Evolutionary conservation across 2,888 invertebrate genomes (phyloP).

Genomic region (Drosophila lacicola): DNA sequence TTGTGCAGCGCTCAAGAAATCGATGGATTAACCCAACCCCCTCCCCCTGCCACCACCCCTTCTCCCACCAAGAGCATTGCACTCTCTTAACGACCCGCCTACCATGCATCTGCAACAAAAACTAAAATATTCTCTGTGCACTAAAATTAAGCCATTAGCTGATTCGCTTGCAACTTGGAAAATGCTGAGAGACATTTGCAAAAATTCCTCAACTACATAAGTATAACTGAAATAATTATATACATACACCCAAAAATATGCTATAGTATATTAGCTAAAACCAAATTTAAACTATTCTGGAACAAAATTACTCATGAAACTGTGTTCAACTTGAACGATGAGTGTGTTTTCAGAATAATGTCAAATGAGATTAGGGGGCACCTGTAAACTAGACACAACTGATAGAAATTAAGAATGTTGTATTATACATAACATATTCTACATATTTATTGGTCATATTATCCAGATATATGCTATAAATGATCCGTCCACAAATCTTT

Average conservation of each 20-base stretch:
- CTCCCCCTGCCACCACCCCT: not conserved
- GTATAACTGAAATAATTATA: no score
- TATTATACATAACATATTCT: no score
- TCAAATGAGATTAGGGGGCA: no score
- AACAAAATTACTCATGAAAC: no score
- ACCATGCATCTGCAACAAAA: not conserved
- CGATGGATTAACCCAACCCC: slow-evolving; percentile 47
- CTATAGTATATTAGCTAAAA: not conserved
- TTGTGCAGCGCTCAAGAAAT: slow-evolving; percentile 48
- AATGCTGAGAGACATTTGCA: not conserved
- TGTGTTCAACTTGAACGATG: no score
- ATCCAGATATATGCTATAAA: no score
- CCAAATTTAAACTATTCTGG: not conserved
- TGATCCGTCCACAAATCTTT: no score
- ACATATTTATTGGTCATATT: no score
- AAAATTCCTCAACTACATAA: no score
- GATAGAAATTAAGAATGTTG: no score
- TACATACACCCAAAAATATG: slow-evolving; percentile 3
- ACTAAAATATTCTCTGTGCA: slow-evolving; percentile 5
- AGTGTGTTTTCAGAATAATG: no score
- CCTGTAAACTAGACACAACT: no score
- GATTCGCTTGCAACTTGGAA: not conserved
- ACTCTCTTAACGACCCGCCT: slow-evolving; percentile 6
- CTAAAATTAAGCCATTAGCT: not conserved
- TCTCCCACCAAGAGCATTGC: slow-evolving; percentile 16